Percentiles rank a stretch among this genome's conserved stretches.
Evolutionary conservation across 2,888 invertebrate species (phyloP).

Genomic region (Tetanocera ferruginea): DNA sequence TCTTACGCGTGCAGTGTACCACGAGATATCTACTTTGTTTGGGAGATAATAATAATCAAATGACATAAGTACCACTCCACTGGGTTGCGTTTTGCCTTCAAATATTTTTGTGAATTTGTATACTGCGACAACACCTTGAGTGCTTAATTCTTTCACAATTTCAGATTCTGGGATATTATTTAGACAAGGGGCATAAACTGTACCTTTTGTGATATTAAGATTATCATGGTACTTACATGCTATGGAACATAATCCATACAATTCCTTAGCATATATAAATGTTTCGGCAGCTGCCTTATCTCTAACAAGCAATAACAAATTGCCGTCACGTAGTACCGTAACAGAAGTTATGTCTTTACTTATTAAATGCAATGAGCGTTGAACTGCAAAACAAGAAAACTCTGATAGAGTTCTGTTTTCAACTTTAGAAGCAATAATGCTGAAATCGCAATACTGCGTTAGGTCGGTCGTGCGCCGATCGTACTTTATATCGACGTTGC

Average conservation of each 20-base stretch:
- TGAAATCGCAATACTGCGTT: too few relatives aligned
- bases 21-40: slow-evolving; percentile 38
- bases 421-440: too few relatives aligned
- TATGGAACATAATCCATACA: slow-evolving; percentile 32
- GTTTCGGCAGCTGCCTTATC: slow-evolving; percentile 26
- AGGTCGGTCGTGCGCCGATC: too few relatives aligned
- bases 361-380: too few relatives aligned
- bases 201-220: slow-evolving; percentile 33
- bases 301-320: slow-evolving; percentile 21
- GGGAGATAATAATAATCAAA: slow-evolving; percentile 33
- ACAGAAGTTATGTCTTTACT: too few relatives aligned
- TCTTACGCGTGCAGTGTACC: slow-evolving; percentile 36
- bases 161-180: slow-evolving; percentile 36
- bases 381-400: too few relatives aligned
- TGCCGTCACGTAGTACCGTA: slow-evolving; percentile 32
- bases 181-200: slow-evolving; percentile 41
- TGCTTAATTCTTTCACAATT: slow-evolving; percentile 39
- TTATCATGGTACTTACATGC: slow-evolving; percentile 30
- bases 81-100: not conserved
- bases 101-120: slow-evolving; percentile 35
- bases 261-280: slow-evolving; percentile 21
- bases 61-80: slow-evolving; percentile 22
- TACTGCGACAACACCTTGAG: slow-evolving; percentile 38
- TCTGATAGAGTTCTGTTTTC: too few relatives aligned
- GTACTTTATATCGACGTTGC: too few relatives aligned